These are phyloP conservation scores for Leuciscus idus DNA, from an alignment of 2,113 vertebrate species.

Conservation along the genomic window DNA sequence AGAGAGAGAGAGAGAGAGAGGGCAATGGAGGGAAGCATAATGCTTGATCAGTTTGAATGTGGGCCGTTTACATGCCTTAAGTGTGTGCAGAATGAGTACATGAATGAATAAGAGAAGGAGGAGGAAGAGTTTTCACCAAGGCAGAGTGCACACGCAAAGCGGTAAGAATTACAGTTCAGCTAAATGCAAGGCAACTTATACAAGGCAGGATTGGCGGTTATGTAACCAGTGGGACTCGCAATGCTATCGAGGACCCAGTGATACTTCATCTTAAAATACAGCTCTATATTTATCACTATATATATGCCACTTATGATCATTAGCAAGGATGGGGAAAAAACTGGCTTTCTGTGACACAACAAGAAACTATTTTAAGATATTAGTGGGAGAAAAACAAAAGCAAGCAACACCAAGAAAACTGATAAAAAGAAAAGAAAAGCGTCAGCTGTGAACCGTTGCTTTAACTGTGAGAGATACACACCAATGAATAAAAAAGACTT, in stretches of 20 bases:
- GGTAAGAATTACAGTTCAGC: slow-evolving; percentile 26
- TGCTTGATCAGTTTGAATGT: not conserved
- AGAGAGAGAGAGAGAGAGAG: not conserved
- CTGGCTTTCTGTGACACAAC: slow-evolving; percentile 19
- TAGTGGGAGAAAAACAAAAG: slow-evolving; percentile 22
- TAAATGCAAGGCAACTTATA: slow-evolving; percentile 30
- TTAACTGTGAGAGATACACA: not conserved
- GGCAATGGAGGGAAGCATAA: not conserved
- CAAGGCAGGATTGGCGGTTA: slow-evolving; percentile 5
- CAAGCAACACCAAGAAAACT: not conserved
- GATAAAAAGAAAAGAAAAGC: not conserved
- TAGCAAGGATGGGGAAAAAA: slow-evolving; percentile 4
- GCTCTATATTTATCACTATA: slow-evolving; percentile 6
- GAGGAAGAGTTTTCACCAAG: slow-evolving; percentile 11
- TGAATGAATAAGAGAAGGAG: not conserved
- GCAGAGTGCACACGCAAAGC: not conserved
- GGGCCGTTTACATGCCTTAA: not conserved
- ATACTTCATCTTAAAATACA: slow-evolving; percentile 16
- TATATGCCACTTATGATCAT: slow-evolving; percentile 23
- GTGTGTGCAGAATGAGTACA: not conserved
- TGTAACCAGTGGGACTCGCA: slow-evolving; percentile 28
- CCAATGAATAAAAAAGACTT: slow-evolving; percentile 17
- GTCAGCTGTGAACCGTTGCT: not conserved
- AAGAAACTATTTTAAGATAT: not conserved
- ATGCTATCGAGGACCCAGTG: not conserved